Percentiles rank a stretch among this genome's conserved stretches.
phyloP scores from a whole-genome alignment of 2,797 vertebrate genomes.

The Pterois miles region DNA sequence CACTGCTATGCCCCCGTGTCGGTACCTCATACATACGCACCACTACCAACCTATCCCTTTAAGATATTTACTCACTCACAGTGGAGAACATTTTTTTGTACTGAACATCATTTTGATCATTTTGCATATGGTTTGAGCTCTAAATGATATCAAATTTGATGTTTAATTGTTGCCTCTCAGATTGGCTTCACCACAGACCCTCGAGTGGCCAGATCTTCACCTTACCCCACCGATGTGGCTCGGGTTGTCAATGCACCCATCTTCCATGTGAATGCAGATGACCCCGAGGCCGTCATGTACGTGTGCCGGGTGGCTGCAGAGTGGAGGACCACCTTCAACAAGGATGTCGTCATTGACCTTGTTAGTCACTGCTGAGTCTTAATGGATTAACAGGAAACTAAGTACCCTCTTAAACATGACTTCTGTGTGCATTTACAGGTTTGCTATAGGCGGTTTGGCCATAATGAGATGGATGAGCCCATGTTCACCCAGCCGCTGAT shows the following conservation, averaged over 20 bases:
- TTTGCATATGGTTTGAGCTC: background rate
- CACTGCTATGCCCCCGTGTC: no score
- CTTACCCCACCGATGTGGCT: slow-evolving; percentile 90
- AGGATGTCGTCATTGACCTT: slow-evolving; percentile 93
- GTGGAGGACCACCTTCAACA: slow-evolving; percentile 91
- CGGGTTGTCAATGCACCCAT: slow-evolving; percentile 93
- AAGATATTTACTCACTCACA: background rate
- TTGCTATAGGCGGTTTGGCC: slow-evolving; percentile 91
- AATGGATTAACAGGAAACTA: background rate
- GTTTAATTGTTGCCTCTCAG: slow-evolving; percentile 70
- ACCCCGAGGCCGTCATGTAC: slow-evolving; percentile 91
- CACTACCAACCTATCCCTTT: no score
- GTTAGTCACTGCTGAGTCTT: slow-evolving; percentile 60
- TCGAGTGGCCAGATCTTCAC: slow-evolving; percentile 91
- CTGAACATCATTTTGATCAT: background rate
- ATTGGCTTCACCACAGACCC: slow-evolving; percentile 94
- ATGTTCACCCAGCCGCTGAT: slow-evolving; percentile 96
- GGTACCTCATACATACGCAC: no score
- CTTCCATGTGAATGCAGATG: slow-evolving; percentile 92
- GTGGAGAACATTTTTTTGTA: background rate
- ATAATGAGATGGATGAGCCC: slow-evolving; percentile 95
- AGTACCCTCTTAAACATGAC: background rate
- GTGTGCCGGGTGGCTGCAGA: slow-evolving; percentile 92
- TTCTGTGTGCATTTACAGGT: slow-evolving; percentile 78
- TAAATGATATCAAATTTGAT: background rate